These are phyloP conservation scores for Cotesia glomerata DNA, from an alignment of 1,140 invertebrate genomes.

Conservation along the genomic window DNA sequence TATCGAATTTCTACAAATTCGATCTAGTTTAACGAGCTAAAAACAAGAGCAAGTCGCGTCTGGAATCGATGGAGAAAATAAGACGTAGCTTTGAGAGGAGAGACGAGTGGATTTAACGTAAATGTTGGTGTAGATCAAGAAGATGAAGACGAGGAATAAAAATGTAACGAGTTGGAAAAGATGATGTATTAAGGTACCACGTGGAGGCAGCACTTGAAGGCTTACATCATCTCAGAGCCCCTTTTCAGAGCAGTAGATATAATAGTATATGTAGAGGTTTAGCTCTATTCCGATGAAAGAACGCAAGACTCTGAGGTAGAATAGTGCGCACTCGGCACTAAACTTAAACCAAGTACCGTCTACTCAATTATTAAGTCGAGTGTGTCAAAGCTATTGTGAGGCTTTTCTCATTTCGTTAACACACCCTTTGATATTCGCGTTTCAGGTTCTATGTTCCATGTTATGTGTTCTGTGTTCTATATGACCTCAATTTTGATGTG, in stretches of 20 bases:
- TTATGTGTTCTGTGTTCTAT: too few species aligned
- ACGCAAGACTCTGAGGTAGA: neutral
- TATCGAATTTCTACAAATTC: conserved; percentile 24
- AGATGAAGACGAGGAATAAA: neutral
- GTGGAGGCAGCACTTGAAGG: conserved; percentile 4
- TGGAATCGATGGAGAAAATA: too few species aligned
- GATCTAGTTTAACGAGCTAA: conserved; percentile 14
- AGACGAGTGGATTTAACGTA: too few species aligned
- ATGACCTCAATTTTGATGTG: too few species aligned
- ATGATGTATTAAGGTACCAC: conserved; percentile 13
- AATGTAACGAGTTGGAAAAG: neutral
- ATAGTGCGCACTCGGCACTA: conserved; percentile 11
- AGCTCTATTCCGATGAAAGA: conserved; percentile 7
- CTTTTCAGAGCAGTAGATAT: too few species aligned
- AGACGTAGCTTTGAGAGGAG: too few species aligned
- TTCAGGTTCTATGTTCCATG: too few species aligned
- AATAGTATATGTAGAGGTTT: neutral
- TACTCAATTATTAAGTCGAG: conserved; percentile 10
- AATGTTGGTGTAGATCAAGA: too few species aligned
- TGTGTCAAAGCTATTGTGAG: neutral
- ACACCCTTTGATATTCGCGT: neutral
- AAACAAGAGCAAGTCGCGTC: too few species aligned
- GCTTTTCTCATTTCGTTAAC: neutral
- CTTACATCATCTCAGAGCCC: neutral
- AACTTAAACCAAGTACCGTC: neutral